Conservation (phyloP, 1,140 invertebrate genomes). For the Acromyrmex heyeri region DNA sequence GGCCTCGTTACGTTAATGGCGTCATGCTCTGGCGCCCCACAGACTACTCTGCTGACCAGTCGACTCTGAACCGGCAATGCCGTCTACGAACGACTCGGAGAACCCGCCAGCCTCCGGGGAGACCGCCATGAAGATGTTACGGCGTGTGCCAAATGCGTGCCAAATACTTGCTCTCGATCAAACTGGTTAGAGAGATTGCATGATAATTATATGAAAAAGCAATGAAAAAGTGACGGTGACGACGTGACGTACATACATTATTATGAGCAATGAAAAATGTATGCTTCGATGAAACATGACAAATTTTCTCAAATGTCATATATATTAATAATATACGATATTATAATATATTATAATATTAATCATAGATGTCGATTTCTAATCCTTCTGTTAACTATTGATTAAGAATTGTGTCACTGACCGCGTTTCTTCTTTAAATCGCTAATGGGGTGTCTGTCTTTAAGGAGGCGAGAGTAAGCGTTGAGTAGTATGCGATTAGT, state of each 20-base stretch:
- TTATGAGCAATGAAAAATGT: background rate
- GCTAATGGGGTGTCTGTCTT: background rate
- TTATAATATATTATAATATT: conserved; percentile 7
- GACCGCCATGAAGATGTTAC: conserved; percentile 32
- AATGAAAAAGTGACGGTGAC: no score
- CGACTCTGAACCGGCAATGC: conserved; percentile 56
- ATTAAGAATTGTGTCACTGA: conserved; percentile 13
- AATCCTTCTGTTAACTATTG: no score
- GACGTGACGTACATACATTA: background rate
- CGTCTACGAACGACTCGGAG: conserved; percentile 56
- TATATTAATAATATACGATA: background rate
- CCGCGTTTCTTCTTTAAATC: conserved; percentile 7
- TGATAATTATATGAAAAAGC: background rate
- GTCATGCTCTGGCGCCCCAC: conserved; percentile 82
- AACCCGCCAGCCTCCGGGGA: conserved; percentile 37
- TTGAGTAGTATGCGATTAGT: conserved; percentile 16
- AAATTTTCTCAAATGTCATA: no score
- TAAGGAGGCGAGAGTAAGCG: background rate
- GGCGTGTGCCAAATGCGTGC: conserved; percentile 20
- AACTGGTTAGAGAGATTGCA: background rate
- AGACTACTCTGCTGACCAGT: conserved; percentile 71
- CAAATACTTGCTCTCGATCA: conserved; percentile 2
- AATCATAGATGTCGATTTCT: background rate
- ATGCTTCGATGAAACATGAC: background rate
- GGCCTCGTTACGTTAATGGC: conserved; percentile 80